Base-by-base conservation (phyloP, 1,140 invertebrate genomes). In the Drosophila takahashii region DNA sequence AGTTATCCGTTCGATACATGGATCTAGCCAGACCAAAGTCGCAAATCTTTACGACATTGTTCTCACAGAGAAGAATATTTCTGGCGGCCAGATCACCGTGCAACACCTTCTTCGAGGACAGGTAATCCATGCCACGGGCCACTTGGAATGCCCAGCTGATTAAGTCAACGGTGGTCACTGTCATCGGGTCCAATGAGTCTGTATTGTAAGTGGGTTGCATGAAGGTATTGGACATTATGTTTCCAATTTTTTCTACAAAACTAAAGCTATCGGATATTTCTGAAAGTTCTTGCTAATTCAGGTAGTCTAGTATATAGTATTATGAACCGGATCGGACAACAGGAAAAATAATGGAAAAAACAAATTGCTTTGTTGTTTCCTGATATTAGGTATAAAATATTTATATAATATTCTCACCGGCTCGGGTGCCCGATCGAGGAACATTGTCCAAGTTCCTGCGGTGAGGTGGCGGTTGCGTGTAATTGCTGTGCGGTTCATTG, bases 21-120 rank as follows among this genome's bases (percentile, higher is more conserved):
- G 97, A 97, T 91, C 97, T 95, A 0, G 98, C 97, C n/a, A 99
- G 92, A 15, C 98, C 98, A 93, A 99, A 99, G 92, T 99, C 98
- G 66, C 98, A 98, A 74, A 99, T 99, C 92, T 99, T 99, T 0
- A 97, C 96, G 0, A 97, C 93, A 85, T 97, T 97, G 61, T 98
- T 94, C 36, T 98, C 97, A 2, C 97, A 95, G 2, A 99, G 93
- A n/a, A 99, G 93, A 58, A 99, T 96, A 93, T 99, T 99, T 92
- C 99, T 94, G 1, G 98, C 98, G 0, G 98, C 98, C 56, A 99
- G 93, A 94, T 99, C 98, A n/a, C 98, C 96, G 91, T 99, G 98
- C 4, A 99, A 87, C 0, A 97, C 95, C 93, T 97, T 97, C 92
- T 96, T 94, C 27, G 94, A 95, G 11, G 97, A 96, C 3, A 99